phyloP scores from a whole-genome alignment of 2,797 vertebrate genomes.

The Gymnothorax reevesii region DNA sequence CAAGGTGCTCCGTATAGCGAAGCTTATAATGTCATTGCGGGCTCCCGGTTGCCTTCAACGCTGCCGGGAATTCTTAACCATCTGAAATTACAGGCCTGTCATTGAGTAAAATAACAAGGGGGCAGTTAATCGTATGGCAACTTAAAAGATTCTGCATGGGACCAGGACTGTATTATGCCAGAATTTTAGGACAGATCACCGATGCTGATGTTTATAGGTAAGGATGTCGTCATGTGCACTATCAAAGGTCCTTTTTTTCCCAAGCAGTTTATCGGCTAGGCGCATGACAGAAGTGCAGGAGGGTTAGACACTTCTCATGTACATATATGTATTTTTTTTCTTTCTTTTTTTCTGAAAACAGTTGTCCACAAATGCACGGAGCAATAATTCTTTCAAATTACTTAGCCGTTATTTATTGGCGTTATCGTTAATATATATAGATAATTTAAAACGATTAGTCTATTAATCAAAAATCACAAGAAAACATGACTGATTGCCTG shows the following conservation, averaged over 20 bases:
- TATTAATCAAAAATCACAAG: conserved; percentile 50
- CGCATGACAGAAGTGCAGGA: conserved; percentile 35
- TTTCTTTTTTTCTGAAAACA: conserved; percentile 15
- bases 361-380: conserved; percentile 8
- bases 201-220: conserved; percentile 36
- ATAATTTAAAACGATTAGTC: conserved; percentile 38
- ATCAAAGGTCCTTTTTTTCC: conserved; percentile 2
- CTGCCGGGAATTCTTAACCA: conserved; percentile 54
- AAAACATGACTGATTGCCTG: conserved; percentile 45
- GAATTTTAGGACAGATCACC: conserved; percentile 46
- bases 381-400: conserved; percentile 15
- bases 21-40: conserved; percentile 39
- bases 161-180: conserved; percentile 47
- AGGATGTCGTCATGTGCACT: conserved; percentile 32
- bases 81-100: conserved; percentile 54
- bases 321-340: conserved; percentile 9
- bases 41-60: conserved; percentile 41
- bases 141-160: conserved; percentile 36
- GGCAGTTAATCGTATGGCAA: conserved; percentile 37
- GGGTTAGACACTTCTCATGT: conserved; percentile 25
- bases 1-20: conserved; percentile 39
- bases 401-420: conserved; percentile 39
- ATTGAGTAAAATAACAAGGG: conserved; percentile 31
- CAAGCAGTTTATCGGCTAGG: conserved; percentile 23
- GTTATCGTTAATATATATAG: conserved; percentile 50